Evolutionary conservation across 1,140 invertebrate genomes (phyloP).

Genomic region (Dendroctonus valens): DNA sequence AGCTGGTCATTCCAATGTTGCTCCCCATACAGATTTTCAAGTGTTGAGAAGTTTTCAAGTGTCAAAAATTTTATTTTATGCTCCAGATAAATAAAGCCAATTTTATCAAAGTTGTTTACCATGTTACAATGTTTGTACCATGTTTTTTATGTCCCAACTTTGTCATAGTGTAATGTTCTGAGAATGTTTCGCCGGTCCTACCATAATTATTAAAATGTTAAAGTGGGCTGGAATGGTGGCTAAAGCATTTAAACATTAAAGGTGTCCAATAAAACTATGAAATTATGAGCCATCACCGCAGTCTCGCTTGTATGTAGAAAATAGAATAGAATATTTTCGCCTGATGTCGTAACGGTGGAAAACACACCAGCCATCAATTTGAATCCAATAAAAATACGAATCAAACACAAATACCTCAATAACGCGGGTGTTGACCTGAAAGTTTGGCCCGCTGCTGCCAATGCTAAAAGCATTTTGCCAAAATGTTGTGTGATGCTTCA

Average conservation of each 20-base stretch:
- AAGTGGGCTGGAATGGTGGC: not conserved
- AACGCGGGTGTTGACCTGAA: conserved; percentile 18
- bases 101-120: no score
- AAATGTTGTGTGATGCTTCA: conserved; percentile 11
- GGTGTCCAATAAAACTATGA: not conserved
- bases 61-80: no score
- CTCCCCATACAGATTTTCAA: no score
- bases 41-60: no score
- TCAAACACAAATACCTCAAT: conserved; percentile 17
- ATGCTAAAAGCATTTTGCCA: conserved; percentile 16
- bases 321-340: not conserved
- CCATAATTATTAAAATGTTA: not conserved
- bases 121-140: no score
- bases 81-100: no score
- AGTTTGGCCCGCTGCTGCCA: conserved; percentile 11
- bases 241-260: not conserved
- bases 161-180: no score
- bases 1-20: no score
- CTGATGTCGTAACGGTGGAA: no score
- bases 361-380: no score
- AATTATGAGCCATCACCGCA: not conserved
- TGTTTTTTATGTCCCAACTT: no score
- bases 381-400: conserved; percentile 7
- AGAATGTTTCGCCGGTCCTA: no score
- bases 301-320: not conserved